Base-by-base conservation (phyloP, 1,140 invertebrate species). In the Leptopilina boulardi region DNA sequence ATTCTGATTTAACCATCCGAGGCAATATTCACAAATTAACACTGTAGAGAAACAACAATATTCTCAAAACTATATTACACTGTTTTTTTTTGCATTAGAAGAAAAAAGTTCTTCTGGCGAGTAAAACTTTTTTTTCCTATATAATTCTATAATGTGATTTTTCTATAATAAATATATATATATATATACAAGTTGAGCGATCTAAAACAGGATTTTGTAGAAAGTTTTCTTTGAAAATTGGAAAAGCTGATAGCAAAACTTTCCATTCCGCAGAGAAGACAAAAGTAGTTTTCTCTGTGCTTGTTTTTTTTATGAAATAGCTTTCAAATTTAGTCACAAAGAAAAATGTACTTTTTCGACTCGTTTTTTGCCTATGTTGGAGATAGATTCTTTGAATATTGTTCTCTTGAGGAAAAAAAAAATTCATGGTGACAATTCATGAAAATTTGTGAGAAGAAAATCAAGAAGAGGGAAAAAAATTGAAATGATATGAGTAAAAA, bases 1-100 rank as follows among this genome's bases (percentile, higher is more conserved):
- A 66, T 66, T 30, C 13, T 66, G 59, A 66, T 66, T 66, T 66
- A 30, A 2, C 23, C 13, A 66, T 66, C 59, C 23, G 13, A 34
- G 59, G 23, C 13, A 66, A 66, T 66, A 34, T 66, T 66, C 23
- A 66, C 23, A 66, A 66, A 66, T 66, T 30, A 66, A 9, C 19
- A 13, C 19, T 19, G 51, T 23, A 23, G 21, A 23, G n/a, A n/a
- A n/a, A n/a, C n/a, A 23, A 59, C 54, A 34, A 30, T 6, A 8
- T 18, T 3, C 18, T 59, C 56, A 30, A 9, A 59, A 59, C 21
- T 26, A 26, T 59, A 13, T 21, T 23, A 2, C 21, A 59, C 23
- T 13, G 11, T 30, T 26, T 26, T 59, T 13, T 0, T 30, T 23
- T 66, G 26, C 3, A 30, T 30, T n/a, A 30, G 26, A 66, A 66